Conservation (phyloP, 2,797 vertebrate genomes). For the Smutsia temminckii region DNA sequence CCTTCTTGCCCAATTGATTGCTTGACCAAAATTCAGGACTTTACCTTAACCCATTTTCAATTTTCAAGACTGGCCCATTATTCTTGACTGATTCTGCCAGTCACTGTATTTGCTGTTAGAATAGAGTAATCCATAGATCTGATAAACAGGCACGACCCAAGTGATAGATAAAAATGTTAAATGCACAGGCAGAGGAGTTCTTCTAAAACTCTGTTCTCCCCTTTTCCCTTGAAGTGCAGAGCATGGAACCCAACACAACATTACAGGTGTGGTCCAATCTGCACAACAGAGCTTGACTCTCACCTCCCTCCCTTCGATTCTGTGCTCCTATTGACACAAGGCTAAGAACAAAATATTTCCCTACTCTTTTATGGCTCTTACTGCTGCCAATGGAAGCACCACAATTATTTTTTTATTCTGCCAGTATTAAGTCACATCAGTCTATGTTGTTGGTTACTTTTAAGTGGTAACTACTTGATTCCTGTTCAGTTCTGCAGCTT, state of each 20-base stretch:
- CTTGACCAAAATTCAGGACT: neutral
- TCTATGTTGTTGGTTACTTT: neutral
- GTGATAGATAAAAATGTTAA: slow-evolving; percentile 38
- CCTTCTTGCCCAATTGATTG: neutral
- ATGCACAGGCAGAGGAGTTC: neutral
- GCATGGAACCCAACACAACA: neutral
- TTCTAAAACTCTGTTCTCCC: neutral
- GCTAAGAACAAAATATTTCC: neutral
- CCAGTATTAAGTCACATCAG: neutral
- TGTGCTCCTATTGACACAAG: neutral
- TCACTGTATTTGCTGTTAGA: slow-evolving; percentile 1
- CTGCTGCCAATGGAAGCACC: neutral
- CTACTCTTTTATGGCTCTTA: neutral
- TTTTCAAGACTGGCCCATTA: neutral
- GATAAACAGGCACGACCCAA: slow-evolving; percentile 29
- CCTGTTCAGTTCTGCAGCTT: neutral
- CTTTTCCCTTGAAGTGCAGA: neutral
- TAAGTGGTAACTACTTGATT: neutral
- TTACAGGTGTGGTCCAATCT: neutral
- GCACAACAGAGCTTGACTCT: neutral
- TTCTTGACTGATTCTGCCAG: slow-evolving; percentile 47
- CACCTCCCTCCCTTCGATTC: neutral
- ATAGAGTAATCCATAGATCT: neutral
- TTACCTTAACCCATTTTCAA: neutral
- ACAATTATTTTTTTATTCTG: neutral